Evolutionary conservation across 2,888 invertebrate genomes (phyloP).

Genomic region (Torymus texanus): DNA sequence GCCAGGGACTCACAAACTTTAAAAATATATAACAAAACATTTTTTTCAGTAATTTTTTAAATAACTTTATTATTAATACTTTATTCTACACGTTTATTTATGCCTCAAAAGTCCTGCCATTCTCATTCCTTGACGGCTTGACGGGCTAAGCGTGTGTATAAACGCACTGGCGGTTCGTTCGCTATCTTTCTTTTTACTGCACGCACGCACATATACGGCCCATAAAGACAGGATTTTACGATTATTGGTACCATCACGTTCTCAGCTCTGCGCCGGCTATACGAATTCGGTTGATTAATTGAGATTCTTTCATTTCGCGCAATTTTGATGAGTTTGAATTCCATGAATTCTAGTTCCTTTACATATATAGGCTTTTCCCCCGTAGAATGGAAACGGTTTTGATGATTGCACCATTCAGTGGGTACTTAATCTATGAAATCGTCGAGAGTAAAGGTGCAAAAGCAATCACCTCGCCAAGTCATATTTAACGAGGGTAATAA

Average conservation of each 20-base stretch:
- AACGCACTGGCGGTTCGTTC: conserved; percentile 17
- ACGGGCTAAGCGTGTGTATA: conserved; percentile 5
- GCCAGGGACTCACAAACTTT: no score
- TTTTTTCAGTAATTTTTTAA: not conserved
- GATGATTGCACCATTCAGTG: no score
- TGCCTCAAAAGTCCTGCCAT: not conserved
- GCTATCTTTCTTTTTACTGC: conserved; percentile 43
- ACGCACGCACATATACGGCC: conserved; percentile 36
- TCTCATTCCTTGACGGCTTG: not conserved
- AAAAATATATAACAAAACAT: no score
- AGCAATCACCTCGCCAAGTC: no score
- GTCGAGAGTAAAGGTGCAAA: no score
- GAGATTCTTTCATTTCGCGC: conserved; percentile 17
- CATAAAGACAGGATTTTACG: conserved; percentile 48
- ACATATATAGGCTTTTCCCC: not conserved
- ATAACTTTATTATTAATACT: conserved; percentile 20
- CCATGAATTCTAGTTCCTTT: not conserved
- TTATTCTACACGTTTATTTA: not conserved
- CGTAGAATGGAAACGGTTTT: not conserved
- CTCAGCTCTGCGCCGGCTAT: conserved; percentile 2
- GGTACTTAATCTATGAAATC: no score
- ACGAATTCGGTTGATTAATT: conserved; percentile 44
- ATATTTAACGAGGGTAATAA: no score
- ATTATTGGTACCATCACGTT: conserved; percentile 44
- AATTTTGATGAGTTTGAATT: conserved; percentile 14